Base-by-base conservation (phyloP, 2,113 vertebrate genomes). In the Anolis carolinensis region DNA sequence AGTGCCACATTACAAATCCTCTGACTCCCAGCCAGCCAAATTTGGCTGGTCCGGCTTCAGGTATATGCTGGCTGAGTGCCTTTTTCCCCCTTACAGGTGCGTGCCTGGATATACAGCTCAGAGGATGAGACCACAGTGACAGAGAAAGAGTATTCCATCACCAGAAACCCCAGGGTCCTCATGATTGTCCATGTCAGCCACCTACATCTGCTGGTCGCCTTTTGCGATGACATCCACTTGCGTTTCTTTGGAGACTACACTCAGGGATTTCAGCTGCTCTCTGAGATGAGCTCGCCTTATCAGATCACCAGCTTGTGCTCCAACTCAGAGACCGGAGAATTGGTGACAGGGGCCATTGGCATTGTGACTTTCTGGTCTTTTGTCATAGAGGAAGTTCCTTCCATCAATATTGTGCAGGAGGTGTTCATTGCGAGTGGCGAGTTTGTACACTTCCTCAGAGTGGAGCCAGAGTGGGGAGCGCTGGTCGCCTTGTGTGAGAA, bases 231-330 rank as follows among this genome's bases (percentile, higher is more conserved):
- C 90, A 21, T 96, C 86, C 32, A 85, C 10, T 77, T 96, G 63
- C 84, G 95, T 13, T 85, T 96, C 75, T 95, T 95, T 59, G 90
- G 94, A 0, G 95, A 96, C 84, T 93, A 94, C 44, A 89, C 88
- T 20, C 90, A 77, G 89, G 90, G 88, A n/a, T 92, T 95, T 68
- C 90, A 75, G 70, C 18, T 89, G 25, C 67, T 93, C 14, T 7
- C 73, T 1, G 39, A 44, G 7, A 82, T 93, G 23, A 77, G 81
- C 21, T 94, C 95, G 32, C 92, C 91, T 39, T 92, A 92, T 81
- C 91, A 92, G 1, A 90, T 96, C 85, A 91, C 27, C 87, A 95
- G 95, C 79, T 91, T 96, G 88, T 94, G 92, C 87, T 96, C 92
- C 76, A 94, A 93, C 48, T 89, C 91, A 0, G 90, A 93, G 83